Evolutionary conservation across 2,113 vertebrate species (phyloP).

Genomic region (Papio anubis): DNA sequence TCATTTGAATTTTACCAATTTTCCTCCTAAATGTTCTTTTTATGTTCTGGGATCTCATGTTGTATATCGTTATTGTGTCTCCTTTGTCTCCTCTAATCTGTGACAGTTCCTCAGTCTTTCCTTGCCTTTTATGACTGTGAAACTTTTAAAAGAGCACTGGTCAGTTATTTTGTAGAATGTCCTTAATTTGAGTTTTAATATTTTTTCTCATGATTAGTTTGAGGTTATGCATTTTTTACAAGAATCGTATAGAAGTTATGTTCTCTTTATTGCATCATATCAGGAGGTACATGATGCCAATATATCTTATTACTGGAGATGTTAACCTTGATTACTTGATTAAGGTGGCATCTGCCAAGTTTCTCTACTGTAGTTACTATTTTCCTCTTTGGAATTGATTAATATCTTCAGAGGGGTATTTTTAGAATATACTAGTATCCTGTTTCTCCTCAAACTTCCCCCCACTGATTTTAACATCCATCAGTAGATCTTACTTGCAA

Average conservation of each 20-base stretch:
- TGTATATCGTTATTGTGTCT: neutral
- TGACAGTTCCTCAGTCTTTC: neutral
- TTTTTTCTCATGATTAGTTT: neutral
- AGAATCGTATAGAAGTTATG: neutral
- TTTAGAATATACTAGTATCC: neutral
- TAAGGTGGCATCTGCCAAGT: neutral
- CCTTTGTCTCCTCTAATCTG: neutral
- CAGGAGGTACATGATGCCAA: neutral
- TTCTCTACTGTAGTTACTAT: neutral
- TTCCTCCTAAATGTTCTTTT: neutral
- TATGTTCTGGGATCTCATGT: neutral
- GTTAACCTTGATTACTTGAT: neutral
- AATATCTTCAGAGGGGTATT: neutral
- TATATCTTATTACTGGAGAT: neutral
- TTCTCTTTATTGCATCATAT: neutral
- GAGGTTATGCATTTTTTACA: neutral
- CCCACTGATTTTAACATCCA: conserved; percentile 5
- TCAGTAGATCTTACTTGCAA: neutral
- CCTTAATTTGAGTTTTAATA: neutral
- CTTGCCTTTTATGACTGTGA: conserved; percentile 6
- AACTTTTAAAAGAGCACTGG: neutral
- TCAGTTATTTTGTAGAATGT: conserved; percentile 21
- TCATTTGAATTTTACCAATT: neutral
- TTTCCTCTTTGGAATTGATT: neutral
- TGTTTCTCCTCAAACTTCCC: conserved; percentile 25